These are phyloP conservation scores for Macropus fuliginosus DNA, from an alignment of 2,797 vertebrate species.

Conservation along the genomic window DNA sequence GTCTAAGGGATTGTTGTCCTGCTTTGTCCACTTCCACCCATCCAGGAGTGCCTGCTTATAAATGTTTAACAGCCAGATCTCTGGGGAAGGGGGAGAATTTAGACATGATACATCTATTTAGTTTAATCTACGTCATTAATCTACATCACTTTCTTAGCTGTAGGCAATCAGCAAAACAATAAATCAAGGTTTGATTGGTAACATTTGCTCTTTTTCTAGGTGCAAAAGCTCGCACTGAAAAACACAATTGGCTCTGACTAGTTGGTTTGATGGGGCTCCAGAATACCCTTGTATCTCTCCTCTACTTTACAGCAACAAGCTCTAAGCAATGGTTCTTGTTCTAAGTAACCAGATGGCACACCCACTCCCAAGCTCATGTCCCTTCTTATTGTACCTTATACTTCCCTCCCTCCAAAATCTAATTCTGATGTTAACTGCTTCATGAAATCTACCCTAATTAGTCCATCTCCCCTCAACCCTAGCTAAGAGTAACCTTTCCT, in stretches of 20 bases:
- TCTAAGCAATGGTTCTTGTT: background rate
- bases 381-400: background rate
- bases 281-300: background rate
- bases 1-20: background rate
- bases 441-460: background rate
- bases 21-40: background rate
- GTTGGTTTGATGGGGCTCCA: background rate
- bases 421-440: background rate
- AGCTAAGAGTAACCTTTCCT: background rate
- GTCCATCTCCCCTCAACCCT: background rate
- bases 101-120: background rate
- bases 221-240: background rate
- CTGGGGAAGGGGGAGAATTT: background rate
- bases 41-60: background rate
- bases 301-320: background rate
- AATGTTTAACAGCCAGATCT: background rate
- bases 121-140: background rate
- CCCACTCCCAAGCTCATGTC: background rate
- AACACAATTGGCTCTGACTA: background rate
- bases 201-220: background rate
- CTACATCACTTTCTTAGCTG: background rate
- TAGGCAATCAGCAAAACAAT: background rate
- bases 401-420: background rate
- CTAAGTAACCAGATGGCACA: background rate
- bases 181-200: background rate